These are phyloP conservation scores for Pantherophis vulpinus DNA, from an alignment of 2,797 vertebrate species.

Conservation along the genomic window DNA sequence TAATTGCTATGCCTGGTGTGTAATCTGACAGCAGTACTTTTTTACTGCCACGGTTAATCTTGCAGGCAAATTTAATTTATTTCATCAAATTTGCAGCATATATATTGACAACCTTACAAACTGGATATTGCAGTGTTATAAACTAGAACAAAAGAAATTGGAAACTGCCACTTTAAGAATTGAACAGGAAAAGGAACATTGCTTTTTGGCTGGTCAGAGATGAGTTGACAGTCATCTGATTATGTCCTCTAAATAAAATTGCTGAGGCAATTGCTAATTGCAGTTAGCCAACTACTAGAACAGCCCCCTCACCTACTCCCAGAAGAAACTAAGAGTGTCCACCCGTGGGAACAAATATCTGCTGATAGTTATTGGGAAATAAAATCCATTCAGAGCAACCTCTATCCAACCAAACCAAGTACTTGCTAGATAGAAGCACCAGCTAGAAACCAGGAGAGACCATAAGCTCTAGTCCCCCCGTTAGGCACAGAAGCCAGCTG, in stretches of 20 bases:
- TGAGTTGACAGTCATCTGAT: neutral
- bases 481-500: neutral
- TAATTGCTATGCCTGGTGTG: neutral
- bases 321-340: neutral
- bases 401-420: neutral
- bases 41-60: neutral
- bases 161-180: neutral
- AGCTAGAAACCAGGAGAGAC: neutral
- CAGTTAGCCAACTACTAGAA: neutral
- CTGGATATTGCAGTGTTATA: neutral
- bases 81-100: neutral
- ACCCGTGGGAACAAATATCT: neutral
- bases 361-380: neutral
- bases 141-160: neutral
- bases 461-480: neutral
- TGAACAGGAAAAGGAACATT: neutral
- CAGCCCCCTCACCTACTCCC: neutral
- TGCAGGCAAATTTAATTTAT: neutral
- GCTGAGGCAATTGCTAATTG: neutral
- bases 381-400: neutral
- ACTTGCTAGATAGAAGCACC: neutral
- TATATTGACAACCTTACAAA: neutral
- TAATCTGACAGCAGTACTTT: neutral
- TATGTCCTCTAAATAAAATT: neutral
- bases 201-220: neutral